Evolutionary conservation across 2,888 invertebrate species (phyloP), one percentile per base, ranked within the genome.

Genomic region (Tachina grossa): DNA sequence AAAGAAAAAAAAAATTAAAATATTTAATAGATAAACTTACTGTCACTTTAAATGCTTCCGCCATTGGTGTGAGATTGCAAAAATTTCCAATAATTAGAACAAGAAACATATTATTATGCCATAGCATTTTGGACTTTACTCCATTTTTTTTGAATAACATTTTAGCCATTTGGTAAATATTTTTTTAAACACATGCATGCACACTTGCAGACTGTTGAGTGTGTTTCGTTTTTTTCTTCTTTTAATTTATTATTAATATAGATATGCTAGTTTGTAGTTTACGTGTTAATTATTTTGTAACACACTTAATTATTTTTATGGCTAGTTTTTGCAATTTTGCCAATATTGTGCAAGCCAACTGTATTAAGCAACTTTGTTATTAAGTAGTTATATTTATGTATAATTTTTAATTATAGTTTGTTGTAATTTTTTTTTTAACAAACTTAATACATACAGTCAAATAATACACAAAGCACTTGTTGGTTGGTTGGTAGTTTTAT

Each of bases 1-100:
- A 55, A 19, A 74, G 1, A 22, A 45, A 53, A 61, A 41, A n/a
- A 55, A 11, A 57, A 57, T 47, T 49, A 11, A 45, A 13, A 41
- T 51, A 19, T 31, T 55, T 8, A 72, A 31, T 31, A 31, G 6
- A 31, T 31, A 31, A 31, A 89, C 90, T 90, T 88, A 90, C 90
- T 89, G 90, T 90, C 76, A 90, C 88, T 90, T 90, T 90, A 66
- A 89, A 87, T 78, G 89, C 89, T 88, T 89, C 88, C 85, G 89
- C 86, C 49, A 85, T 79, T 51, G 79, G 57, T 31, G 83, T 49
- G 71, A 69, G 77, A 72, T 59, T 53, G 16, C 49, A 74, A 77
- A 84, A 79, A 59, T 85, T 65, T 63, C 86, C 68, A 83, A 89
- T 13, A 79, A 77, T 14, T 4, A 76, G 31, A 5, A 19, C n/a